phyloP scores from a whole-genome alignment of 2,888 invertebrate genomes.

The Germaria angustata region DNA sequence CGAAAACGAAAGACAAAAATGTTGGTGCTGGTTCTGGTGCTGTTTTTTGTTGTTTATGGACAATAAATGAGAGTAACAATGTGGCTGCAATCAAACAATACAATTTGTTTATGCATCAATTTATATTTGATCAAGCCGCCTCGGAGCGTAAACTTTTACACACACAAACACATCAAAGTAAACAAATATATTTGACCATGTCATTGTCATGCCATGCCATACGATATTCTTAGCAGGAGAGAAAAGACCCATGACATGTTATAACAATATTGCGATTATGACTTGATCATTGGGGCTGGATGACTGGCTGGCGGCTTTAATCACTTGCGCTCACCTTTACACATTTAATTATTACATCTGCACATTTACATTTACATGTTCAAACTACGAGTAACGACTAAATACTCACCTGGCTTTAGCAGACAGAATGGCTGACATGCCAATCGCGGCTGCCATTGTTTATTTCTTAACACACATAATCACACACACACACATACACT shows the following conservation, averaged over 20 bases:
- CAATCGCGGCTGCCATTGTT: conserved; percentile 60
- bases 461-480: neutral
- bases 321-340: conserved; percentile 49
- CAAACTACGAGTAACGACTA: neutral
- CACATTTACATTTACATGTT: conserved; percentile 48
- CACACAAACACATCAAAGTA: neutral
- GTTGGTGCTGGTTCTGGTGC: conserved; percentile 1
- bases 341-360: conserved; percentile 43
- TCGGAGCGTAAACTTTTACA: neutral
- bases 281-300: conserved; percentile 40
- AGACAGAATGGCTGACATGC: conserved; percentile 60
- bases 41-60: conserved; percentile 24
- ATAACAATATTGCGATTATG: conserved; percentile 57
- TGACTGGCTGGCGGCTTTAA: conserved; percentile 52
- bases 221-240: neutral
- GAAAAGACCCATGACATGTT: conserved; percentile 27
- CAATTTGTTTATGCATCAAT: conserved; percentile 77
- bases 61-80: conserved; percentile 49
- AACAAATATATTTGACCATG: neutral
- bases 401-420: conserved; percentile 59
- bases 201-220: conserved; percentile 6
- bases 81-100: conserved; percentile 73
- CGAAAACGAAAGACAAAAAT: conserved; percentile 15
- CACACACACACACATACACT: neutral
- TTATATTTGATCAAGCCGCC: conserved; percentile 68